Evolutionary conservation across 1,140 invertebrate genomes (phyloP).

Genomic region (Papilio glaucus): DNA sequence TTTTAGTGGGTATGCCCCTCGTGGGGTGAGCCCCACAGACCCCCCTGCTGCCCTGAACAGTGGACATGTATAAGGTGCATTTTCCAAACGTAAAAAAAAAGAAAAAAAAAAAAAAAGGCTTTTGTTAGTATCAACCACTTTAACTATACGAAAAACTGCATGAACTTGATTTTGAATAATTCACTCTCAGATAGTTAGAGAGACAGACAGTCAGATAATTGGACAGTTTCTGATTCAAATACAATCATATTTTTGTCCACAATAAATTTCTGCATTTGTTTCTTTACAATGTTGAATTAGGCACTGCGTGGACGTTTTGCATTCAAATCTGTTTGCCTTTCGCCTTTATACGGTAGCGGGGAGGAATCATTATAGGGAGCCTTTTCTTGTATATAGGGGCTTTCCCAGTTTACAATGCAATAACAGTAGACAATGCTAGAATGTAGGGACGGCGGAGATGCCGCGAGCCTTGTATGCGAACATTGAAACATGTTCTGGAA

Average conservation of each 20-base stretch:
- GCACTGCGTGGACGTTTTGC: not conserved
- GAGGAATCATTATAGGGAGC: not conserved
- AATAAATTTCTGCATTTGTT: not conserved
- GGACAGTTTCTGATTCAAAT: not conserved
- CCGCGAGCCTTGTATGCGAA: not conserved
- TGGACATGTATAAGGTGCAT: too few species aligned
- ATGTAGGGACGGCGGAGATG: not conserved
- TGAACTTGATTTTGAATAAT: too few species aligned
- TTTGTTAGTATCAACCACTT: too few species aligned
- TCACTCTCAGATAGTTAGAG: too few species aligned
- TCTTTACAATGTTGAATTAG: not conserved
- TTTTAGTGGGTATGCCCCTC: too few species aligned
- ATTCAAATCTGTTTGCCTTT: not conserved
- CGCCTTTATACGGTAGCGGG: not conserved
- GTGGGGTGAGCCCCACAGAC: too few species aligned
- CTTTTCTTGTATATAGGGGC: not conserved
- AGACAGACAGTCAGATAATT: not conserved
- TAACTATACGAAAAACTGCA: too few species aligned
- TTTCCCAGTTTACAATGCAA: not conserved
- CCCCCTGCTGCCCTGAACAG: too few species aligned
- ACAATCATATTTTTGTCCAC: not conserved
- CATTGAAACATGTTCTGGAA: not conserved
- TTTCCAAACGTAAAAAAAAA: too few species aligned
- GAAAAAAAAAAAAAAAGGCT: too few species aligned
- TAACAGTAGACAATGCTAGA: constrained; percentile 6